Percentiles rank a stretch among this genome's conserved stretches.
phyloP scores from a whole-genome alignment of 2,888 invertebrate species.

The Amphipyra berbera region DNA sequence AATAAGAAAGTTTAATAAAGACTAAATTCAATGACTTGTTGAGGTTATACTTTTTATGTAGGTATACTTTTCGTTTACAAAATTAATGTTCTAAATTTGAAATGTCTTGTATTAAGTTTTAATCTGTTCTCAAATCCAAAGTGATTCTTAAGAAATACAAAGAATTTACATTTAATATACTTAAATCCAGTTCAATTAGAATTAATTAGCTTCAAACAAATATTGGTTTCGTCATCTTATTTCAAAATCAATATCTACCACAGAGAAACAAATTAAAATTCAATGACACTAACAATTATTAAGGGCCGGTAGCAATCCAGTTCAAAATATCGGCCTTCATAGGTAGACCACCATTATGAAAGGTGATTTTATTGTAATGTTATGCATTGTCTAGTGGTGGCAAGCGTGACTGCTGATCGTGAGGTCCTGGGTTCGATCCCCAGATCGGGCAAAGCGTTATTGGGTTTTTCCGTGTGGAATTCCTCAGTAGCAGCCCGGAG shows the following conservation, averaged over 20 bases:
- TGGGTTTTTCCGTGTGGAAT: too few relatives aligned
- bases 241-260: constrained; percentile 10
- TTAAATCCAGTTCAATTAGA: not conserved
- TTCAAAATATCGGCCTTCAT: constrained; percentile 12
- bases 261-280: constrained; percentile 17
- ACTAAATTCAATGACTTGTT: not conserved
- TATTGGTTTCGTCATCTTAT: constrained; percentile 9
- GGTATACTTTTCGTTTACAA: too few relatives aligned
- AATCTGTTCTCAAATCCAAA: too few relatives aligned
- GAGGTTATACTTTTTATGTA: too few relatives aligned
- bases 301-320: constrained; percentile 10
- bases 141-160: too few relatives aligned
- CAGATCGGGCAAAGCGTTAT: too few relatives aligned
- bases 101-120: too few relatives aligned
- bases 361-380: not conserved
- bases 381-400: too few relatives aligned
- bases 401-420: too few relatives aligned
- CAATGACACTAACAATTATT: constrained; percentile 13
- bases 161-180: not conserved
- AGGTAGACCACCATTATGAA: not conserved
- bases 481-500: too few relatives aligned
- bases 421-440: too few relatives aligned
- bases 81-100: too few relatives aligned
- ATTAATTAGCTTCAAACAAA: constrained; percentile 8
- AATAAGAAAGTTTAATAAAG: constrained; percentile 1